phyloP scores from a whole-genome alignment of 2,113 vertebrate species.

The Gobius niger region DNA sequence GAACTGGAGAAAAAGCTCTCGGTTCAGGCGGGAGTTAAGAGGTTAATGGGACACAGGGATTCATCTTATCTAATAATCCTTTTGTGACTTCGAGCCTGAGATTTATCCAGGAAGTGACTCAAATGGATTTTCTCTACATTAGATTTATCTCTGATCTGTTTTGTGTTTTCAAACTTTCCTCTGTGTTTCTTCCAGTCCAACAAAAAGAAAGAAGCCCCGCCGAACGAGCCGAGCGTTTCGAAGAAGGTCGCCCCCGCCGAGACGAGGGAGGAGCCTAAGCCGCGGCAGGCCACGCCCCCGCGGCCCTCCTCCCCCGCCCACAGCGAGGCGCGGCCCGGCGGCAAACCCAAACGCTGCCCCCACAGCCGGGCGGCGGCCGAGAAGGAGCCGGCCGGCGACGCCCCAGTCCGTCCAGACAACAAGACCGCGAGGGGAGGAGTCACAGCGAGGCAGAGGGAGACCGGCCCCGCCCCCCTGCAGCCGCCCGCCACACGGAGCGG shows the following conservation, averaged over 20 bases:
- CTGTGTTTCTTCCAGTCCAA: conserved; percentile 70
- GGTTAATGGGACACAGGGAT: no score
- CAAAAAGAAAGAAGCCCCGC: conserved; percentile 79
- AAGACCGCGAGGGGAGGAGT: conserved; percentile 39
- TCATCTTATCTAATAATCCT: no score
- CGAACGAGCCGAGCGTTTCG: conserved; percentile 74
- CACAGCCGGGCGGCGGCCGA: conserved; percentile 66
- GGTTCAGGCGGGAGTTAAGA: no score
- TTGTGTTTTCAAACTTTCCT: background rate
- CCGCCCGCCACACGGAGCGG: conserved; percentile 28
- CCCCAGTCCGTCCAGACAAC: no score
- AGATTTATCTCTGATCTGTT: no score
- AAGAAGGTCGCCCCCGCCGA: conserved; percentile 33
- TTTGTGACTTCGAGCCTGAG: no score
- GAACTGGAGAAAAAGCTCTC: no score
- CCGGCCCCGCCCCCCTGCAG: conserved; percentile 11
- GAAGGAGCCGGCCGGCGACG: conserved; percentile 26
- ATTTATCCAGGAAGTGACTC: no score
- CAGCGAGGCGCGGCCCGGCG: conserved; percentile 70
- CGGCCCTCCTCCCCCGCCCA: conserved; percentile 39
- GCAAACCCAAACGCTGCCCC: conserved; percentile 64
- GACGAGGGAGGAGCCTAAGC: conserved; percentile 44
- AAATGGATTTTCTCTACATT: no score
- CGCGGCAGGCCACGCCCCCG: conserved; percentile 17
- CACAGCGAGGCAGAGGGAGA: conserved; percentile 24